Evolutionary conservation across 2,113 vertebrate genomes (phyloP), one percentile per base, ranked within the genome.

Genomic region (Atherinomorus stipes): DNA sequence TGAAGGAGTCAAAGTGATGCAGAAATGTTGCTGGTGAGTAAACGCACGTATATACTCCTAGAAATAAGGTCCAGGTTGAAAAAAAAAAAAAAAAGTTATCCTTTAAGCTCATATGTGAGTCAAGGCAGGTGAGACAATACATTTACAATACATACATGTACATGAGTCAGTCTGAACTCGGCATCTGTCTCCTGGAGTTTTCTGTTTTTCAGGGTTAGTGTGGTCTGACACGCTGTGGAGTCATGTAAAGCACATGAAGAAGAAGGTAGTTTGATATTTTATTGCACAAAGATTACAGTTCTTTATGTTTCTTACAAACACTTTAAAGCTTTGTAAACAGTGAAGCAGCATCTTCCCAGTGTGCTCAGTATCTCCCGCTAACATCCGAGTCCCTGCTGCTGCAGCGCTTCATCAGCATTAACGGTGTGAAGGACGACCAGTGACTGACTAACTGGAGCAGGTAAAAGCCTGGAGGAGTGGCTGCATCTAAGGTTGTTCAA

Each of bases 241-340:
- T 47, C 44, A 47, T 62, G 8, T 15, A 66, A 40, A 7, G 67
- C 28, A 74, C 9, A 28, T 0, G n/a, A 54, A 54, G 26, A 23
- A 58, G 21, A 56, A 21, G 0, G 37, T 61, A 64, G 57, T 82
- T 85, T 80, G 26, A 91, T 22, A 74, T 79, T 93, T 93, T 93
- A 94, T 93, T 91, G 86, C 90, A 92, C 91, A 89, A 86, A 86
- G 76, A 77, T 79, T 74, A 85, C 74, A 90, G 70, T 87, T 84
- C 74, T 80, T 81, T 66, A 68, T 38, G 79, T 90, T 79, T 85
- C 82, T 86, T 80, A 85, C 86, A 92, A 88, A 85, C 89, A 80
- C 72, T 51, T 90, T 57, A 89, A 92, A 93, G 93, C 91, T 91
- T 87, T 92, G 93, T 90, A 92, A 93, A 94, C 92, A 80, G 90